Evolutionary conservation across 2,888 invertebrate genomes (phyloP).

Genomic region (Hymenopus coronatus): DNA sequence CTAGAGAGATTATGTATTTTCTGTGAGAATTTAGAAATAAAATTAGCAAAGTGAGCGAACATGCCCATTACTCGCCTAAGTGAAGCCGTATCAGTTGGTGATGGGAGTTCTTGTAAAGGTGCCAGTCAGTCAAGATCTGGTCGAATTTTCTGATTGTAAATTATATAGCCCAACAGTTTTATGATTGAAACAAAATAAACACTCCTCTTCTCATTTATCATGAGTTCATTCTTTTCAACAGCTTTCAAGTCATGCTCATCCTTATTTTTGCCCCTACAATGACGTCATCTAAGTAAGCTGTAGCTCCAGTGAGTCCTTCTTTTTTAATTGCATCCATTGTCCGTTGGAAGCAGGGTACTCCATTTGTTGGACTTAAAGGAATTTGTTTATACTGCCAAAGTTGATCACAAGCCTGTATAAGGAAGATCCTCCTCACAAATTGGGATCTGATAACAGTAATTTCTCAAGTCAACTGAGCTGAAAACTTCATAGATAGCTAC

Average conservation of each 20-base stretch:
- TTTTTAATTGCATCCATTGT: constrained; percentile 3
- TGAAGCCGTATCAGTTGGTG: too few species aligned
- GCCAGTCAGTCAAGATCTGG: background rate
- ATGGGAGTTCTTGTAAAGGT: too few species aligned
- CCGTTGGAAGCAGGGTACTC: constrained; percentile 16
- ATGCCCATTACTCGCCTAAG: background rate
- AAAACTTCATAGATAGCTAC: constrained; percentile 13
- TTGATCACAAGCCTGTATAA: constrained; percentile 20
- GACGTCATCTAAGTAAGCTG: constrained; percentile 30
- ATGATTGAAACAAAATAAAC: background rate
- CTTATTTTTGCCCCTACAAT: constrained; percentile 31
- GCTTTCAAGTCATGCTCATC: constrained; percentile 26
- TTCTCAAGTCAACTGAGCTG: constrained; percentile 32
- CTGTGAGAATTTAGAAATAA: constrained; percentile 1
- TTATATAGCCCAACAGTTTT: too few species aligned
- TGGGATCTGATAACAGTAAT: constrained; percentile 34
- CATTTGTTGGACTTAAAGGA: constrained; percentile 33
- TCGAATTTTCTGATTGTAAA: background rate
- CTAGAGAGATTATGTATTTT: too few species aligned
- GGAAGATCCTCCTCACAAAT: constrained; percentile 24
- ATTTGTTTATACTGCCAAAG: constrained; percentile 31
- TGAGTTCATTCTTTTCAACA: background rate
- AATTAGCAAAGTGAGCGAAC: constrained; percentile 6
- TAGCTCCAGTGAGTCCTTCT: constrained; percentile 20
- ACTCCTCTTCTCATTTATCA: background rate